Base-by-base conservation (phyloP, 2,113 vertebrate genomes). In the Pterocles gutturalis region DNA sequence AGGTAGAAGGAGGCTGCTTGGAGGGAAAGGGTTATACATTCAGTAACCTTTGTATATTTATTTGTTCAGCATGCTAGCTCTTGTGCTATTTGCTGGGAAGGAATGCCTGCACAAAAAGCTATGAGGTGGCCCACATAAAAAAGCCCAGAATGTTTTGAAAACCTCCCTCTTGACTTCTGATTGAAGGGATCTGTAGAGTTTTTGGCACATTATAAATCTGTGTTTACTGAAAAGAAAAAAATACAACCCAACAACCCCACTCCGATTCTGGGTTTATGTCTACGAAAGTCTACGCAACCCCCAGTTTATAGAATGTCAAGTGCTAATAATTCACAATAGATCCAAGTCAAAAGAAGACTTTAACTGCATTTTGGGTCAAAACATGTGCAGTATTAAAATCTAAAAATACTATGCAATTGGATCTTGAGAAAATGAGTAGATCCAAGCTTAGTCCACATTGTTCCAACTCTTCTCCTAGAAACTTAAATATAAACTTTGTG, bases 61-160 rank as follows among this genome's bases (percentile, higher is more conserved):
- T 95, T 97, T 97, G 65, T 95, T 97, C 94, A 92, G 93, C 90
- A 76, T 92, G 80, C 86, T 91, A 91, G 92, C 45, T 92, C 83
- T 95, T 95, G 95, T 87, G 91, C 92, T 91, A 87, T 97, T 95
- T 97, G 87, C 92, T 96, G 81, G 45, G 94, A 96, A 96, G 86
- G 95, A 95, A 95, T 94, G 95, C 69, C 83, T 96, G 83, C 65
- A 91, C 75, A 89, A 93, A 94, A 93, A 92, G 17, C 75, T 90
- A 46, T 0, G 5, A 96, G 34, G 64, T 79, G 54, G 72, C 55
- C 95, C 70, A 95, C 82, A 93, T 85, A 77, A 93, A 87, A 96
- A 91, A 81, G 19, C 34, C 34, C 53, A 86, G 45, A 95, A 88
- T 95, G 91, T 91, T 94, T 93, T 96, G 95, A 95, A 95, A 97